Conservation (phyloP, 1,140 invertebrate genomes). For the Diuraphis noxia region DNA sequence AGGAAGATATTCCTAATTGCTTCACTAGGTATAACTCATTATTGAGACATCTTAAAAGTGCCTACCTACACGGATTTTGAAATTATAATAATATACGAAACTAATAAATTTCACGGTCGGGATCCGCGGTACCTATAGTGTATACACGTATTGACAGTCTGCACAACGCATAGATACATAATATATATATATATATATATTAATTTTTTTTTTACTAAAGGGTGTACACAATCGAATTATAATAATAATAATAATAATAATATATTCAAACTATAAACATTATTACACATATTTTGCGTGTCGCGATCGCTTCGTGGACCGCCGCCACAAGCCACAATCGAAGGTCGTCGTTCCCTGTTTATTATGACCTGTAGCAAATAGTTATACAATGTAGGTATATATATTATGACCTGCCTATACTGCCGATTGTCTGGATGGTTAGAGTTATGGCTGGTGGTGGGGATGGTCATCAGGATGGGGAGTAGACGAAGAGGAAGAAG, state of each 20-base stretch:
- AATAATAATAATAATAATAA: not conserved
- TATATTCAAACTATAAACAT: not conserved
- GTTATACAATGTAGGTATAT: not conserved
- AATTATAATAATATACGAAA: not conserved
- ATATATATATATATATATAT: not conserved
- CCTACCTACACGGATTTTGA: not conserved
- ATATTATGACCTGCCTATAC: not conserved
- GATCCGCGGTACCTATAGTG: not conserved
- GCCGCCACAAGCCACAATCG: not conserved
- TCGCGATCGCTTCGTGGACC: not conserved
- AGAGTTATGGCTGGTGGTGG: not conserved
- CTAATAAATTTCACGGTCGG: not conserved
- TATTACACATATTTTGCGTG: not conserved
- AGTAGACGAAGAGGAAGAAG: not conserved
- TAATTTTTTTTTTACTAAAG: not conserved
- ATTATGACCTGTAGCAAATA: not conserved
- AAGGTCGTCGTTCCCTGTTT: not conserved
- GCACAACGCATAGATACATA: not conserved
- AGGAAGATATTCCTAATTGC: not conserved
- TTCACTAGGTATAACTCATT: not conserved
- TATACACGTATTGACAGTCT: not conserved
- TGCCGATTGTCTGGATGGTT: not conserved
- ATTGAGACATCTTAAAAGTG: not conserved
- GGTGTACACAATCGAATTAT: not conserved
- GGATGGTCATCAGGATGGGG: not conserved